phyloP scores from a whole-genome alignment of 2,113 vertebrate genomes.

The Campylomormyrus tamandua region DNA sequence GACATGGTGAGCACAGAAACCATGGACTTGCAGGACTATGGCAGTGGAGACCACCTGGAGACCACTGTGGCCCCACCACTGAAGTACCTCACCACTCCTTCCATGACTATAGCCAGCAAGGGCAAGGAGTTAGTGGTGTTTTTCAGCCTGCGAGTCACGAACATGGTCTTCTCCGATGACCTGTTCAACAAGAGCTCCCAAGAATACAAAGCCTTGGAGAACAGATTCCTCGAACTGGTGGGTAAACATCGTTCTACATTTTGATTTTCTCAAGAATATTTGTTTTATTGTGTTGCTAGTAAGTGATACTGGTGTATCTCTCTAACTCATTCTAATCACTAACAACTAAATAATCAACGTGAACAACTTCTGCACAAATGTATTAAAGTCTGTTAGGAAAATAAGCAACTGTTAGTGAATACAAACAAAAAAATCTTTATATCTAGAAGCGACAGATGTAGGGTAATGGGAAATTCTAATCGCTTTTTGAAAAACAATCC shows the following conservation, averaged over 20 bases:
- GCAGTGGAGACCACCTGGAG: slow-evolving; percentile 39
- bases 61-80: slow-evolving; percentile 50
- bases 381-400: neutral
- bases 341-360: neutral
- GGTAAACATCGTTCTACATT: slow-evolving; percentile 40
- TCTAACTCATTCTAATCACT: neutral
- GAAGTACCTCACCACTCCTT: slow-evolving; percentile 68
- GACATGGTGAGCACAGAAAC: slow-evolving; percentile 28
- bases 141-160: slow-evolving; percentile 83
- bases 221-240: slow-evolving; percentile 75
- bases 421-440: neutral
- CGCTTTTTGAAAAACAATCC: neutral
- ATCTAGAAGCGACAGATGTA: neutral
- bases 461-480: neutral
- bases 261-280: neutral
- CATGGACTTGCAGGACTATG: slow-evolving; percentile 41
- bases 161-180: slow-evolving; percentile 78
- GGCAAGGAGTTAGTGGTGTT: slow-evolving; percentile 82
- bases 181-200: slow-evolving; percentile 83
- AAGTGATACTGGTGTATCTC: neutral
- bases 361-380: neutral
- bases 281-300: neutral
- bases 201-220: slow-evolving; percentile 76
- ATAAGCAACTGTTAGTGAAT: neutral
- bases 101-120: slow-evolving; percentile 58